Conservation (phyloP, 2,113 vertebrate species). For the Ploceus nigricollis region DNA sequence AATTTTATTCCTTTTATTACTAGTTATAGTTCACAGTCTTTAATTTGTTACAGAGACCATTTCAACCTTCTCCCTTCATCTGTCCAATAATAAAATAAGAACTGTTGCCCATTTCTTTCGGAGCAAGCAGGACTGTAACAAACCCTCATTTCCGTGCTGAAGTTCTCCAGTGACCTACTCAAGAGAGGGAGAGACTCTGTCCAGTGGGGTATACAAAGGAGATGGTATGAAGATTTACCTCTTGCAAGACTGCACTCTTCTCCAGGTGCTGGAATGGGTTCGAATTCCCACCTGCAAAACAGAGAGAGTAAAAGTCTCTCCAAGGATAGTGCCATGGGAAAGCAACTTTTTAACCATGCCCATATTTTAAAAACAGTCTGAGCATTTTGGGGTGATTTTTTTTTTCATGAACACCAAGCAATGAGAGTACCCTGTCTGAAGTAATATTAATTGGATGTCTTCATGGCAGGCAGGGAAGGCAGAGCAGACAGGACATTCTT, state of each 20-base stretch:
- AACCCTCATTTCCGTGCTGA: background rate
- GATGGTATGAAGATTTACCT: slow-evolving; percentile 64
- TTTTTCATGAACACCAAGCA: background rate
- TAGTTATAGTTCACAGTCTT: background rate
- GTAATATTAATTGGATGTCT: background rate
- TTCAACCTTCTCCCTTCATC: background rate
- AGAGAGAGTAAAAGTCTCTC: background rate
- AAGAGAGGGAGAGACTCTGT: background rate
- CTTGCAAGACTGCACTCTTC: slow-evolving; percentile 82
- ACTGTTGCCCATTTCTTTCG: background rate
- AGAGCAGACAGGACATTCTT: background rate
- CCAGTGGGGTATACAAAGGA: background rate
- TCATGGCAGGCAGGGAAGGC: background rate
- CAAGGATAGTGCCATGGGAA: background rate
- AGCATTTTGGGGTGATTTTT: background rate
- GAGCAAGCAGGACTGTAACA: background rate
- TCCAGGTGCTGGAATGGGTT: slow-evolving; percentile 82
- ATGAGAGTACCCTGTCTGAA: background rate
- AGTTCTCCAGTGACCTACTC: background rate
- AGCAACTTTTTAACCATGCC: background rate
- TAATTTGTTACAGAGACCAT: background rate
- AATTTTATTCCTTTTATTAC: background rate
- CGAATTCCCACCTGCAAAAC: slow-evolving; percentile 73
- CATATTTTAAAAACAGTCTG: background rate
- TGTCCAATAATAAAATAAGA: background rate